These are phyloP conservation scores for Symphodus melops DNA, from an alignment of 2,113 vertebrate genomes.

Conservation along the genomic window DNA sequence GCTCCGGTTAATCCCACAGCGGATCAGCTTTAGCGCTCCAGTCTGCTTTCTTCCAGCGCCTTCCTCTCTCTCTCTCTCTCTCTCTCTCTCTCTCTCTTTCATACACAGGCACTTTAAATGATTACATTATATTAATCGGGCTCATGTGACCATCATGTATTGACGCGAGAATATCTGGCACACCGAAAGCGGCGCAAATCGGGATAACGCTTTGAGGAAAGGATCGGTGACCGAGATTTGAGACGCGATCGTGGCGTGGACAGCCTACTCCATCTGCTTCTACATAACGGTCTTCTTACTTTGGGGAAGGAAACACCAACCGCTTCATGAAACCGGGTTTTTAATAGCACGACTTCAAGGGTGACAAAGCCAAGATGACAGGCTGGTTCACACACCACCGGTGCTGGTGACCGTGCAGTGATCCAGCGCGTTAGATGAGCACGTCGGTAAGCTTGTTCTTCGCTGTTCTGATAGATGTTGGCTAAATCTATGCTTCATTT, in stretches of 20 bases:
- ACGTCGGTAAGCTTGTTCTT: slow-evolving; percentile 60
- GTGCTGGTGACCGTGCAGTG: slow-evolving; percentile 49
- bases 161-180: slow-evolving; percentile 33
- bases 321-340: slow-evolving; percentile 18
- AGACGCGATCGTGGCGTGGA: slow-evolving; percentile 52
- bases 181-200: slow-evolving; percentile 25
- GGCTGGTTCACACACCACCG: slow-evolving; percentile 31
- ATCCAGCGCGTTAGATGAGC: slow-evolving; percentile 65
- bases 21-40: slow-evolving; percentile 70
- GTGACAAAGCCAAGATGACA: slow-evolving; percentile 52
- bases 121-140: slow-evolving; percentile 64
- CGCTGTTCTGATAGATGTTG: neutral
- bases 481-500: neutral
- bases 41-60: slow-evolving; percentile 39
- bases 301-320: slow-evolving; percentile 14
- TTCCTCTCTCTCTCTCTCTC: slow-evolving; percentile 9
- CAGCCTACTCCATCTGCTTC: slow-evolving; percentile 5
- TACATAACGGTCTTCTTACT: slow-evolving; percentile 12
- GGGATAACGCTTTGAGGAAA: slow-evolving; percentile 13
- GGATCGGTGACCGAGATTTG: slow-evolving; percentile 59
- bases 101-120: slow-evolving; percentile 65
- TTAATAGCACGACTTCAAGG: slow-evolving; percentile 18
- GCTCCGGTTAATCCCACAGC: slow-evolving; percentile 72
- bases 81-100: neutral
- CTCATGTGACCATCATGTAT: slow-evolving; percentile 36